Conservation (phyloP, 2,113 vertebrate genomes). For the Thryonomys swinderianus region DNA sequence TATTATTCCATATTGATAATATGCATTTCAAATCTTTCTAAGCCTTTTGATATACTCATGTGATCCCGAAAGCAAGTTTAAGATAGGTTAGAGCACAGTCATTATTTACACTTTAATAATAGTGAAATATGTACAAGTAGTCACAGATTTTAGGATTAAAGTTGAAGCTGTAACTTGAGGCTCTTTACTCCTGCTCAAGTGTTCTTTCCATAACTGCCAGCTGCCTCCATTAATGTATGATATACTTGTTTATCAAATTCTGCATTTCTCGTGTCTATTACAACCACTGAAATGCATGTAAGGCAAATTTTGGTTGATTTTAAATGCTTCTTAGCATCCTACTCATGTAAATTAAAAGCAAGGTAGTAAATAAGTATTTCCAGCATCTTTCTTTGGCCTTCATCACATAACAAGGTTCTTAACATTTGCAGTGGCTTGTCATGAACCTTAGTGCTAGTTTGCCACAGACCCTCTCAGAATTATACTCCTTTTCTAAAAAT, state of each 20-base stretch:
- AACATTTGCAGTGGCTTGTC: not conserved
- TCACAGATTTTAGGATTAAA: constrained; percentile 8
- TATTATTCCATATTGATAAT: constrained; percentile 27
- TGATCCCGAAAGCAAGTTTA: constrained; percentile 23
- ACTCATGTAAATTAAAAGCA: not conserved
- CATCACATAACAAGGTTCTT: not conserved
- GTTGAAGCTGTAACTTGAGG: not conserved
- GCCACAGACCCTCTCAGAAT: not conserved
- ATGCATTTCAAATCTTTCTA: constrained; percentile 22
- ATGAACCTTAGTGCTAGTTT: not conserved
- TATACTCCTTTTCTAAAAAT: not conserved
- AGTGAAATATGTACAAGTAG: constrained; percentile 9
- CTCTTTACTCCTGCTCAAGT: constrained; percentile 5
- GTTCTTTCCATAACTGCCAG: not conserved
- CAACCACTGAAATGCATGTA: not conserved
- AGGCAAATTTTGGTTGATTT: constrained; percentile 27
- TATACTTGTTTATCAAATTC: constrained; percentile 41
- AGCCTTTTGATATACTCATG: constrained; percentile 29
- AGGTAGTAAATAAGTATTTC: not conserved
- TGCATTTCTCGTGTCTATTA: not conserved
- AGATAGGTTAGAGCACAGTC: not conserved
- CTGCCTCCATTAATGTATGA: not conserved
- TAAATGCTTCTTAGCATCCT: constrained; percentile 20
- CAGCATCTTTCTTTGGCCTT: constrained; percentile 11
- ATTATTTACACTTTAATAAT: not conserved